Conservation (phyloP, 2,888 invertebrate species). For the Brenthis hecate region DNA sequence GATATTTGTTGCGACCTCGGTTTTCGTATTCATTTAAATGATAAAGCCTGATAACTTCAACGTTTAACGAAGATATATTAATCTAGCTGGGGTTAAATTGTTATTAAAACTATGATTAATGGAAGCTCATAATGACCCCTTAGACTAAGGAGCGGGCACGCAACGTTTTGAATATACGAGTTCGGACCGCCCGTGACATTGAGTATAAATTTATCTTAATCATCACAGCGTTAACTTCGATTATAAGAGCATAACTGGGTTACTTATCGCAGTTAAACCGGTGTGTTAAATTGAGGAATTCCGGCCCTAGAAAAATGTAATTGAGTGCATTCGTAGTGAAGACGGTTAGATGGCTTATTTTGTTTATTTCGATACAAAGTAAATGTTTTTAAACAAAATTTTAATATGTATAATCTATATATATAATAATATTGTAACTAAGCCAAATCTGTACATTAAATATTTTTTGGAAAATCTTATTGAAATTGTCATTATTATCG, state of each 20-base stretch:
- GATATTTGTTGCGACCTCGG: conserved; percentile 63
- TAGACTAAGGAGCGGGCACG: conserved; percentile 76
- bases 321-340: conserved; percentile 30
- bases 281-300: conserved; percentile 52
- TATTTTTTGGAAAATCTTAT: no score
- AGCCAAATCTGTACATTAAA: no score
- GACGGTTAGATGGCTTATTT: conserved; percentile 7
- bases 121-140: conserved; percentile 72
- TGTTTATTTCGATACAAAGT: not conserved
- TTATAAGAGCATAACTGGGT: conserved; percentile 47
- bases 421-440: no score
- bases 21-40: conserved; percentile 74
- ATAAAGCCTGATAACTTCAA: conserved; percentile 67
- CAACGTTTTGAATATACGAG: conserved; percentile 70
- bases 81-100: conserved; percentile 81
- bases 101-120: conserved; percentile 83
- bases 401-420: no score
- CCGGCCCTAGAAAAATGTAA: conserved; percentile 39
- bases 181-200: conserved; percentile 55
- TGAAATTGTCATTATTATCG: no score
- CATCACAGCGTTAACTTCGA: conserved; percentile 50
- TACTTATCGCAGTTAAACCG: conserved; percentile 46
- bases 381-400: no score
- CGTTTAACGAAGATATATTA: conserved; percentile 80
- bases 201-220: conserved; percentile 76